Evolutionary conservation across 2,888 invertebrate genomes (phyloP).

Genomic region (Lordiphosa fenestrarum): DNA sequence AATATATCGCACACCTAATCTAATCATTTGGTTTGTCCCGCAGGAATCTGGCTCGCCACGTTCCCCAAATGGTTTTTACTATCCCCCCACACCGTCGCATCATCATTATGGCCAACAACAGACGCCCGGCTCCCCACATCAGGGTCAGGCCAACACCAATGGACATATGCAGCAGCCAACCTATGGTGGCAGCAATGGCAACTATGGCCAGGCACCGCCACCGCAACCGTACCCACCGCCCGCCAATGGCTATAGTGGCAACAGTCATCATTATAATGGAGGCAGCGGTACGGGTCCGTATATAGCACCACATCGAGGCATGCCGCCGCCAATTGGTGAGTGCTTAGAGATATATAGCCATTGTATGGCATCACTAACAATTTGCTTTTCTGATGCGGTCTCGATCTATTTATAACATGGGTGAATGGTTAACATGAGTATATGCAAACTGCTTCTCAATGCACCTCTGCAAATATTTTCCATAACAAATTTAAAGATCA

Average conservation of each 20-base stretch:
- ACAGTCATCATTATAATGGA: slow-evolving; percentile 78
- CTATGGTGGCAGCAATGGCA: slow-evolving; percentile 66
- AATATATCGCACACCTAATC: not conserved
- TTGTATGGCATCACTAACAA: no score
- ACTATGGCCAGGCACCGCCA: slow-evolving; percentile 60
- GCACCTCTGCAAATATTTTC: no score
- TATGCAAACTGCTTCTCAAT: no score
- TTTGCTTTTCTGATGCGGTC: no score
- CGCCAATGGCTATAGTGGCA: slow-evolving; percentile 76
- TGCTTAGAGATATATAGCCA: not conserved
- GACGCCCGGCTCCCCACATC: slow-evolving; percentile 73
- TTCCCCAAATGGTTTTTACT: slow-evolving; percentile 80
- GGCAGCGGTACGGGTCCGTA: slow-evolving; percentile 79
- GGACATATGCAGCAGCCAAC: slow-evolving; percentile 63
- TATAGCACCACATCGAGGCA: slow-evolving; percentile 79
- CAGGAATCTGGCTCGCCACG: slow-evolving; percentile 80
- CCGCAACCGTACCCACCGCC: slow-evolving; percentile 71
- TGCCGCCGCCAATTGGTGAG: slow-evolving; percentile 79
- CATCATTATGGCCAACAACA: slow-evolving; percentile 78
- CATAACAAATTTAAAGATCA: no score
- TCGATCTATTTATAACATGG: no score
- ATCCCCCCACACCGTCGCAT: slow-evolving; percentile 80
- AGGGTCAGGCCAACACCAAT: slow-evolving; percentile 15
- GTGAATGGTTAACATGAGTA: no score
- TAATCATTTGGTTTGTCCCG: not conserved